phyloP scores from a whole-genome alignment of 2,113 vertebrate species.

The Argyrosomus japonicus region DNA sequence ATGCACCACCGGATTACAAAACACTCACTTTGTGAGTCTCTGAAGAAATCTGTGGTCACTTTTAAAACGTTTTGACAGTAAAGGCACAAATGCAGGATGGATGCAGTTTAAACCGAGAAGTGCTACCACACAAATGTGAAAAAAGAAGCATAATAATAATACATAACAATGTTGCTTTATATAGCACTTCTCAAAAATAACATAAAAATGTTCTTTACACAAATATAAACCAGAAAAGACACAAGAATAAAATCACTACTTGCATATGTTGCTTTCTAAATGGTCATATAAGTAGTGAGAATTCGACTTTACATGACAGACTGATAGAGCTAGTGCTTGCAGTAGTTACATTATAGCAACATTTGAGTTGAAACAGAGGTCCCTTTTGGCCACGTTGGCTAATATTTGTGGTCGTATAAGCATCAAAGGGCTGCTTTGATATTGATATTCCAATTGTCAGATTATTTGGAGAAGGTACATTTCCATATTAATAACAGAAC shows the following conservation, averaged over 20 bases:
- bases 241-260: neutral
- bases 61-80: too few relatives aligned
- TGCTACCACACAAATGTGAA: too few relatives aligned
- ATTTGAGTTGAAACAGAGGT: neutral
- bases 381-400: neutral
- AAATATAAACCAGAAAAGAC: neutral
- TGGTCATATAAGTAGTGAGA: too few relatives aligned
- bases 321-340: too few relatives aligned
- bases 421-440: neutral
- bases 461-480: neutral
- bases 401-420: neutral
- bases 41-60: too few relatives aligned
- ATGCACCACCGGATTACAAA: too few relatives aligned
- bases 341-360: too few relatives aligned
- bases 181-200: neutral
- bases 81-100: too few relatives aligned
- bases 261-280: too few relatives aligned
- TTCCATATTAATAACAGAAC: neutral
- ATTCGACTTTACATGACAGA: too few relatives aligned
- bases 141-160: neutral
- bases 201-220: neutral
- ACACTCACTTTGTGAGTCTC: too few relatives aligned
- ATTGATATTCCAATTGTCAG: neutral
- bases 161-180: neutral
- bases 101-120: too few relatives aligned